A percentile compares a stretch with the other conserved stretches of the same genome.
These are phyloP conservation scores for western clawed frog (Xenopus tropicalis) DNA, from an alignment of 2,113 vertebrate species.

Conservation along the genomic window DNA sequence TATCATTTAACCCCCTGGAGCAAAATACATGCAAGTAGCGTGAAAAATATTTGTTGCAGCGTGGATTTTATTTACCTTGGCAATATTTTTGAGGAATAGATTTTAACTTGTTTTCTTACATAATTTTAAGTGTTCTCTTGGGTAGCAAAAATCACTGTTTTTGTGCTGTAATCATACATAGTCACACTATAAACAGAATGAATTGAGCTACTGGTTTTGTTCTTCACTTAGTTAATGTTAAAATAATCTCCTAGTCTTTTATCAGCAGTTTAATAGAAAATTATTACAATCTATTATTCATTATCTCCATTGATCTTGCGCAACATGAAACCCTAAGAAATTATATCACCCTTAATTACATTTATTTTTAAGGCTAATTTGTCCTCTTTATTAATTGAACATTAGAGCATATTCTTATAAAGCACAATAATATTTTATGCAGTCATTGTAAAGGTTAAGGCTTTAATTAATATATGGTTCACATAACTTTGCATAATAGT, in stretches of 20 bases:
- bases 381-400: slow-evolving; percentile 29
- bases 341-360: slow-evolving; percentile 39
- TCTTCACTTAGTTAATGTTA: slow-evolving; percentile 14
- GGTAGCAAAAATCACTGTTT: too few relatives aligned
- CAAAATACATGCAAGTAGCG: too few relatives aligned
- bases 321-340: slow-evolving; percentile 32
- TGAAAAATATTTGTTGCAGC: too few relatives aligned
- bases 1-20: too few relatives aligned
- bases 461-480: slow-evolving; percentile 23
- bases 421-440: not conserved
- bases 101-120: too few relatives aligned
- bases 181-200: slow-evolving; percentile 1
- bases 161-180: slow-evolving; percentile 18
- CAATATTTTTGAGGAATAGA: too few relatives aligned
- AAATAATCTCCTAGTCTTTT: slow-evolving; percentile 28
- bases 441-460: slow-evolving; percentile 7
- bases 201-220: slow-evolving; percentile 12
- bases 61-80: too few relatives aligned
- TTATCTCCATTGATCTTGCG: slow-evolving; percentile 32
- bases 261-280: slow-evolving; percentile 16
- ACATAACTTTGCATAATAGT: not conserved
- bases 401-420: slow-evolving; percentile 32
- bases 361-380: slow-evolving; percentile 35
- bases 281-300: slow-evolving; percentile 38
- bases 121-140: too few relatives aligned